These are phyloP conservation scores for Fabriciana adippe DNA, from an alignment of 2,888 invertebrate genomes.

Conservation along the genomic window DNA sequence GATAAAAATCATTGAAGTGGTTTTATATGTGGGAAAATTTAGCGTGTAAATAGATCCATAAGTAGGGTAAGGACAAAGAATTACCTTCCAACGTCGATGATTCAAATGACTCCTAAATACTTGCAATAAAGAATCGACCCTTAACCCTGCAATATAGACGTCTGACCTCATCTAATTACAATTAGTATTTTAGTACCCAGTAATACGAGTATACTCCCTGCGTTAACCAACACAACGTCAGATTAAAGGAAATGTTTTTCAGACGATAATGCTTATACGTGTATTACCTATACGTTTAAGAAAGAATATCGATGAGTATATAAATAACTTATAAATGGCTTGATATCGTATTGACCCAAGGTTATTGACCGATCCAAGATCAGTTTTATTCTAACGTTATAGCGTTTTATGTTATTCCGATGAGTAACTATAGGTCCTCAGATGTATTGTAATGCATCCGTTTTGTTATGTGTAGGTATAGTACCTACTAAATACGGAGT, in stretches of 20 bases:
- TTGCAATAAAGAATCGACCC: constrained; percentile 34
- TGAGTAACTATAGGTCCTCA: neutral
- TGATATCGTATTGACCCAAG: constrained; percentile 24
- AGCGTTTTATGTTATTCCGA: constrained; percentile 20
- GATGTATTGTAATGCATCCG: too few relatives aligned
- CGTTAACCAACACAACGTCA: too few relatives aligned
- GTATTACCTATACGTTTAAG: neutral
- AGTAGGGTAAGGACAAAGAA: neutral
- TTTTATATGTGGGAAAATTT: too few relatives aligned
- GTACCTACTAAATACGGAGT: constrained; percentile 15
- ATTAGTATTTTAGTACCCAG: constrained; percentile 1
- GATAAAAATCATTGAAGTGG: too few relatives aligned
- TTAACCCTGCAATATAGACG: constrained; percentile 29
- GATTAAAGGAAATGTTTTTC: too few relatives aligned
- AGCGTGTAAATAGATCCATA: too few relatives aligned
- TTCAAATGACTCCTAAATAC: constrained; percentile 29
- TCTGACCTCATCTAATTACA: constrained; percentile 28
- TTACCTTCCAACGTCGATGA: constrained; percentile 19
- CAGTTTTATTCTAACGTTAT: constrained; percentile 18
- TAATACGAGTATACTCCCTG: too few relatives aligned
- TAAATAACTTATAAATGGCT: neutral
- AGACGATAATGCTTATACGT: neutral
- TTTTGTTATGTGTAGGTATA: too few relatives aligned
- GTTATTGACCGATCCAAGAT: constrained; percentile 23
- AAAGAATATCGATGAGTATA: neutral